These are phyloP conservation scores for Tetranychus piercei DNA, from an alignment of 2,888 invertebrate species.

Conservation along the genomic window DNA sequence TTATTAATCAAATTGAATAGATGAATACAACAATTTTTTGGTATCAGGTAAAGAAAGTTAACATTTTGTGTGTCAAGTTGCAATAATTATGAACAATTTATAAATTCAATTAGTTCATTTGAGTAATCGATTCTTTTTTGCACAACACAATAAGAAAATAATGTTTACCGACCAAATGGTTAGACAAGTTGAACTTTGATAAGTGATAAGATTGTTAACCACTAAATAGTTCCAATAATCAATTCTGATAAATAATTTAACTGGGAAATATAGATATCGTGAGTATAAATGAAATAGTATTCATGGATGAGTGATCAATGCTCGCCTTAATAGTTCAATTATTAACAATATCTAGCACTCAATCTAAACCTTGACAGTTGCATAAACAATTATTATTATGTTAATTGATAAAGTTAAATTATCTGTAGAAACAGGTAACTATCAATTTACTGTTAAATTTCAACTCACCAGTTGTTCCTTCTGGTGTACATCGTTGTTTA, in stretches of 20 bases:
- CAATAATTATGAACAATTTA: not conserved
- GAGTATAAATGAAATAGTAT: not conserved
- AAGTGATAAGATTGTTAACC: not conserved
- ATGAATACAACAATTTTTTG: not conserved
- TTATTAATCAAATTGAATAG: not conserved
- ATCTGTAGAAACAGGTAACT: not conserved
- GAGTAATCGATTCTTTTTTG: not conserved
- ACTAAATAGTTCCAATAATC: not conserved
- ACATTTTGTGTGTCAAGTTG: not conserved
- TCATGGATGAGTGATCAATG: not conserved
- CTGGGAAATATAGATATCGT: not conserved
- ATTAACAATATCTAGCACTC: not conserved
- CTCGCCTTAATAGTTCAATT: not conserved
- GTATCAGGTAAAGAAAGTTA: not conserved
- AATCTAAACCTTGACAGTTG: constrained; percentile 4
- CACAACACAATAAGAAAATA: not conserved
- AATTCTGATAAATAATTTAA: not conserved
- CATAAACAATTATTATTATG: not conserved
- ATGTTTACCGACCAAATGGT: not conserved
- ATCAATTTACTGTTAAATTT: not conserved
- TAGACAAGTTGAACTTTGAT: not conserved
- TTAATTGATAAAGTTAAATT: not conserved
- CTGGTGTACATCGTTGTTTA: constrained; percentile 18
- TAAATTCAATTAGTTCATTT: not conserved
- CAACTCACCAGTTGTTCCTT: constrained; percentile 20